Base-by-base conservation (phyloP, 1,140 invertebrate species). In the Drosophila ambigua region DNA sequence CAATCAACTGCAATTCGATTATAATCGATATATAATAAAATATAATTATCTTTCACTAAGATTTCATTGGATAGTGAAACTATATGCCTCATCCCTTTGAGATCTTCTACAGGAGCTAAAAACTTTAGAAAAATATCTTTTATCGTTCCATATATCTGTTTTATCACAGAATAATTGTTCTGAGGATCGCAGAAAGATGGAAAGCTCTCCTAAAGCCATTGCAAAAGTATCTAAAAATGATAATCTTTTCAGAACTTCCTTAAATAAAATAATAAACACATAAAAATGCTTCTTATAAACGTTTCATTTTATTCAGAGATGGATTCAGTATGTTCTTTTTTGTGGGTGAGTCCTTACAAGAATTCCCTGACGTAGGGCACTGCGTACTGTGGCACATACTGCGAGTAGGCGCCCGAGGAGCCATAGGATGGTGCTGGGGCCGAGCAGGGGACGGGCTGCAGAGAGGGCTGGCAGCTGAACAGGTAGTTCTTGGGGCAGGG, bases 401-500 rank as follows among this genome's bases (percentile, higher is more conserved):
- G 79, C 11, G 80, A 89, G 66, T 89, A 89, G 67, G 84, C 73
- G 2, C 85, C 79, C 11, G 71, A 43, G 8, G 79, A 87, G 49
- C 77, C 84, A 39, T 81, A 79, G 20, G 74, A 66, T 20, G 57
- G 57, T 65, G 84, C 74, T 49, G 89, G 67, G 3, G 84, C 72
- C 6, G 81, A 64, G 65, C 90, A 91, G 53, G 90, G 81, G 39
- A 91, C 90, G 57, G 89, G 89, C 60, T 82, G 72, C 45, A 91
- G 61, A 0, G 77, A 90, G 46, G 90, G 90, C 58, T 91, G 89
- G 76, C 90, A 91, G 66, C 90, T 91, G 85, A 91, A 91, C 51
- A 91, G 67, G 24, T 91, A 91, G 79, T 90, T 91, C 69, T 87
- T 87, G 46, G 90, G 89, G 68, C 90, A 91, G 2, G 84, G 79